Conservation (phyloP, 35 echinoderm and acorn worm genomes). For the Holothuria glaberrima region DNA sequence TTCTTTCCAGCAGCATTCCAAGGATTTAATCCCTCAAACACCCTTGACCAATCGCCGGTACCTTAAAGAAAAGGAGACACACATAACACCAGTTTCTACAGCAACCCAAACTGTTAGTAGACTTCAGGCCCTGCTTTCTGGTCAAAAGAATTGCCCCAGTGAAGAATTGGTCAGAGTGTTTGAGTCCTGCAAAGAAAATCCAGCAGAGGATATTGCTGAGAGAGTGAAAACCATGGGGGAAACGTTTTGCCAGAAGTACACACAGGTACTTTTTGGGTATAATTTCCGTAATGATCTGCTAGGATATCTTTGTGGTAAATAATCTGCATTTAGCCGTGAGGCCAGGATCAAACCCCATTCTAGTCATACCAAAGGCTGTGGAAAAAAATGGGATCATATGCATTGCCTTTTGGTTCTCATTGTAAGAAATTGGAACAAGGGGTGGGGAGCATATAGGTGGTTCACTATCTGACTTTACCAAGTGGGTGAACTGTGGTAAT, state of each 20-base stretch:
- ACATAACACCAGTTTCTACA: constrained; percentile 88
- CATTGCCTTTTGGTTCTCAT: no score
- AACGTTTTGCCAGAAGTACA: constrained; percentile 87
- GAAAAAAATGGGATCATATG: no score
- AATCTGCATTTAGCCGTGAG: no score
- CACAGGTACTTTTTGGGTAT: constrained; percentile 66
- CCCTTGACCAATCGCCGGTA: constrained; percentile 89
- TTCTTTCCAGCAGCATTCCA: constrained; percentile 8
- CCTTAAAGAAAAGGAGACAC: constrained; percentile 89
- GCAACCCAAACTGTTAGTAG: constrained; percentile 94
- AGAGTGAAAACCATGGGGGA: constrained; percentile 91
- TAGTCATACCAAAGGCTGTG: no score
- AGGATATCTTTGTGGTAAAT: no score
- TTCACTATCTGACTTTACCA: no score
- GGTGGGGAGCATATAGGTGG: no score
- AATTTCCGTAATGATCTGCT: no score
- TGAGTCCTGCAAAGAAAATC: constrained; percentile 76
- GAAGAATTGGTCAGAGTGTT: constrained; percentile 72
- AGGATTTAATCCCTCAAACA: constrained; percentile 77
- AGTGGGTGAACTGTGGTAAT: no score
- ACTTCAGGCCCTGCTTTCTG: constrained; percentile 87
- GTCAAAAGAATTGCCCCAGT: constrained; percentile 77
- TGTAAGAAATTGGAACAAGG: no score
- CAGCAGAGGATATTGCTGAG: constrained; percentile 64
- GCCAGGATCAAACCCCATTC: no score